Evolutionary conservation across 2,888 invertebrate species (phyloP).

Genomic region (Sesia apiformis): DNA sequence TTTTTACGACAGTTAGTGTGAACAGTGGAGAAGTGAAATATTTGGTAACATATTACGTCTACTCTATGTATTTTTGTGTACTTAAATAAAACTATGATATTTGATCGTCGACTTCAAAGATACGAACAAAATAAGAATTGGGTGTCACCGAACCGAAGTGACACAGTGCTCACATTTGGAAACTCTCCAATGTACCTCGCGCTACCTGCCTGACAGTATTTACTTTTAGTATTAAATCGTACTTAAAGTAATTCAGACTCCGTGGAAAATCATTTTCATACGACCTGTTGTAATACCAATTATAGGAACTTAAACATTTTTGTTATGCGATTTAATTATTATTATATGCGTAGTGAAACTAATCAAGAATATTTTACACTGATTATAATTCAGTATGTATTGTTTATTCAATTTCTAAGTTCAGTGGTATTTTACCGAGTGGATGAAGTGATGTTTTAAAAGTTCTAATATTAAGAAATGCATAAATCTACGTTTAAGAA

Average conservation of each 20-base stretch:
- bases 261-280: background rate
- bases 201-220: background rate
- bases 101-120: no score
- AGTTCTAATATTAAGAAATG: background rate
- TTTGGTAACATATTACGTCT: background rate
- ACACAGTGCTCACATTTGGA: background rate
- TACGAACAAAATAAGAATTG: background rate
- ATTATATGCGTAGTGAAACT: background rate
- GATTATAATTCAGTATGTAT: no score
- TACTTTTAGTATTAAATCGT: background rate
- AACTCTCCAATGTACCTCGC: background rate
- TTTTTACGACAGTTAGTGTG: no score
- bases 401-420: no score
- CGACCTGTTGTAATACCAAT: no score
- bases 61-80: background rate
- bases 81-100: no score
- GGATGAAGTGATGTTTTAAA: background rate
- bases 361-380: no score
- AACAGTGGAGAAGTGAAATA: background rate
- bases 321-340: no score
- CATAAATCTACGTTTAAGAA: constrained; percentile 4
- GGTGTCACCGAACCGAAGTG: background rate
- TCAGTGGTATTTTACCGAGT: no score
- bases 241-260: background rate
- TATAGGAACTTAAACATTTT: no score